Percentiles rank a stretch among this genome's conserved stretches.
These are phyloP conservation scores for Agonopterix alstromeriana DNA, from an alignment of 2,888 invertebrate genomes.

Conservation along the genomic window DNA sequence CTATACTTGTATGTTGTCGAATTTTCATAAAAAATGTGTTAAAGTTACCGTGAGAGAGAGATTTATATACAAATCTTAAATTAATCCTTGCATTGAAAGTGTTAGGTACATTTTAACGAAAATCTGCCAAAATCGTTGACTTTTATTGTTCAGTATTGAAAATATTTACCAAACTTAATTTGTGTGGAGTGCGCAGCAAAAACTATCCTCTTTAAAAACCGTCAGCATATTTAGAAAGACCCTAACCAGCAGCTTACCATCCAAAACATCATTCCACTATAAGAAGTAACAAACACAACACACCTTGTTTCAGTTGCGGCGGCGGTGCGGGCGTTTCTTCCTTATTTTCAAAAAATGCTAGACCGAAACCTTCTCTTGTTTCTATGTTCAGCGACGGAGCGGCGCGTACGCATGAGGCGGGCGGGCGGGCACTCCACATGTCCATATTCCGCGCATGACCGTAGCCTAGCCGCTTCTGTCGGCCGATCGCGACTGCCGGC, in stretches of 20 bases:
- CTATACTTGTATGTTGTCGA: no score
- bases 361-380: slow-evolving; percentile 86
- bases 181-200: no score
- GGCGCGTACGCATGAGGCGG: slow-evolving; percentile 78
- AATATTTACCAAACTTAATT: no score
- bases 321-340: slow-evolving; percentile 55
- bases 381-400: slow-evolving; percentile 81
- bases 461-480: slow-evolving; percentile 39
- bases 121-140: no score
- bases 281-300: slow-evolving; percentile 14
- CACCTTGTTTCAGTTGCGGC: slow-evolving; percentile 55
- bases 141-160: no score
- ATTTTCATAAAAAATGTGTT: no score
- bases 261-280: neutral
- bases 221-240: no score
- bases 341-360: slow-evolving; percentile 86
- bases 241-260: neutral
- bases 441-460: slow-evolving; percentile 79
- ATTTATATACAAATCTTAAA: no score
- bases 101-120: no score
- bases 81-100: no score
- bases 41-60: no score
- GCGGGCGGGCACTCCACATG: slow-evolving; percentile 83
- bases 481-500: slow-evolving; percentile 59
- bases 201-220: no score